Conservation (phyloP, 1,140 invertebrate genomes). For the Harpegnathos saltator region DNA sequence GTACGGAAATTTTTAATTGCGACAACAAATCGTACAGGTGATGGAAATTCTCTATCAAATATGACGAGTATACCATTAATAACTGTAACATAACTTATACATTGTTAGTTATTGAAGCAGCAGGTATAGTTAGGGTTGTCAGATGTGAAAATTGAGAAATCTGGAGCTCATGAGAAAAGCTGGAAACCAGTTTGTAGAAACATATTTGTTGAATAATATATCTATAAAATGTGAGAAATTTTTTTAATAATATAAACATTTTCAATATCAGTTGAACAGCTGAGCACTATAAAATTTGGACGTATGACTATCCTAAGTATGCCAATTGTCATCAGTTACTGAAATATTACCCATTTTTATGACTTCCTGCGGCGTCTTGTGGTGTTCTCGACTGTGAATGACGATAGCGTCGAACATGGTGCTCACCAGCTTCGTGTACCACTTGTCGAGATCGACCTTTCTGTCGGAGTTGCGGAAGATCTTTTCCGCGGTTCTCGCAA, state of each 20-base stretch:
- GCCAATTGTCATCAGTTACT: too few species aligned
- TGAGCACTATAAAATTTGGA: too few species aligned
- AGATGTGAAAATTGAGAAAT: too few species aligned
- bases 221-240: too few species aligned
- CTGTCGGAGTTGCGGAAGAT: conserved; percentile 96
- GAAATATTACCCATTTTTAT: conserved; percentile 93
- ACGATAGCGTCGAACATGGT: conserved; percentile 95
- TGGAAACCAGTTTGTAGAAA: too few species aligned
- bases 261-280: too few species aligned
- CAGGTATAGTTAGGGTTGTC: too few species aligned
- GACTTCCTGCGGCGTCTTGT: conserved; percentile 97
- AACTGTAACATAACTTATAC: background rate
- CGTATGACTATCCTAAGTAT: too few species aligned
- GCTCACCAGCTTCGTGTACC: conserved; percentile 94
- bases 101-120: too few species aligned
- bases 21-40: conserved; percentile 95
- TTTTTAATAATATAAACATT: too few species aligned
- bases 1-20: conserved; percentile 95
- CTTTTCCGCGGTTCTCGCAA: conserved; percentile 94
- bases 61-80: conserved; percentile 23
- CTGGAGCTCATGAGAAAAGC: too few species aligned
- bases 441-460: conserved; percentile 98
- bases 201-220: too few species aligned
- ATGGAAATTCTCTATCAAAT: conserved; percentile 96
- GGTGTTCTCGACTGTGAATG: conserved; percentile 93